These are phyloP conservation scores for Galemys pyrenaicus DNA, from an alignment of 2,113 vertebrate genomes.

Conservation along the genomic window DNA sequence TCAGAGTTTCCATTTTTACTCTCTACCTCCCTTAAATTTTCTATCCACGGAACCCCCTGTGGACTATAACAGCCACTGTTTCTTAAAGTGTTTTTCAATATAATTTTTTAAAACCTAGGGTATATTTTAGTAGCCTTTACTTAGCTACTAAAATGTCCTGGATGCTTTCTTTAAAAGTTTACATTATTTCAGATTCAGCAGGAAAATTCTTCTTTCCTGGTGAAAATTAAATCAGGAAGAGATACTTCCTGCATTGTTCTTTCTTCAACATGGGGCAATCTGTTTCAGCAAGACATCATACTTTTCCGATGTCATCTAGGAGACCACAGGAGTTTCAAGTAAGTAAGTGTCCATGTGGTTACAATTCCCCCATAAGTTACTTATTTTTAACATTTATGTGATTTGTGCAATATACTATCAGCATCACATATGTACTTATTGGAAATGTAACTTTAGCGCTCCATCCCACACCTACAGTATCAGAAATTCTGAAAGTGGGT, in stretches of 20 bases:
- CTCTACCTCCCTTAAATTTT: conserved; percentile 37
- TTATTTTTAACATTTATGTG: background rate
- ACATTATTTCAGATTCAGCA: conserved; percentile 18
- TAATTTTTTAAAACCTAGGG: conserved; percentile 7
- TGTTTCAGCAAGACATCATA: background rate
- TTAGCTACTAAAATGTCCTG: background rate
- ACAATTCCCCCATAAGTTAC: background rate
- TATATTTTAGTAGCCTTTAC: conserved; percentile 13
- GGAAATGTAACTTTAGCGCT: background rate
- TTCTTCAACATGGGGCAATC: background rate
- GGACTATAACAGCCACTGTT: background rate
- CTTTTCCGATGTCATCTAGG: background rate
- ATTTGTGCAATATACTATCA: background rate
- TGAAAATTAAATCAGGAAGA: conserved; percentile 13
- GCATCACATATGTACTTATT: background rate
- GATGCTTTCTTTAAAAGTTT: conserved; percentile 41
- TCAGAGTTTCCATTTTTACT: conserved; percentile 68
- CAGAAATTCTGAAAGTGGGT: background rate
- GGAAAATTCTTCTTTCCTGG: conserved; percentile 1
- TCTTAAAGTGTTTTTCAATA: conserved; percentile 50
- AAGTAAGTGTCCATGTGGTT: background rate
- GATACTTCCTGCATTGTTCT: background rate
- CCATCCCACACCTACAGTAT: background rate
- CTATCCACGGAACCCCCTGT: background rate
- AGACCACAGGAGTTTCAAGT: background rate